These are phyloP conservation scores for Eretmochelys imbricata DNA, from an alignment of 2,113 vertebrate species.

Conservation along the genomic window DNA sequence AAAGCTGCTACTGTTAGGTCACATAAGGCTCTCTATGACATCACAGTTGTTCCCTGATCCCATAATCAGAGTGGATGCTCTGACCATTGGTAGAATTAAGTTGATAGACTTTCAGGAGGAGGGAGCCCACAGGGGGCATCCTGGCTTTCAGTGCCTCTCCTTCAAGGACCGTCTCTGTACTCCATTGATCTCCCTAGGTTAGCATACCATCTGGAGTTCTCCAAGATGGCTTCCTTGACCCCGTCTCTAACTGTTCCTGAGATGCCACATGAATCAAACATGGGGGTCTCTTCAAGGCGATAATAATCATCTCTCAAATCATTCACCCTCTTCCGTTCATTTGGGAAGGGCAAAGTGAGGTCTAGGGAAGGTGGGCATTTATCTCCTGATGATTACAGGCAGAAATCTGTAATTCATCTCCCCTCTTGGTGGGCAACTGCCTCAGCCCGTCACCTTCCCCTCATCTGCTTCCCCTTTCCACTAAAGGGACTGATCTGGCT, in stretches of 20 bases:
- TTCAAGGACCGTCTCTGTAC: background rate
- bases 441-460: background rate
- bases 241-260: background rate
- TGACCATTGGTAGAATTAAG: background rate
- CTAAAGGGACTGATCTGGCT: background rate
- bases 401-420: background rate
- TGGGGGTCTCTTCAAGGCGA: background rate
- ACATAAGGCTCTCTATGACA: background rate
- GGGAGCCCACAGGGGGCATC: background rate
- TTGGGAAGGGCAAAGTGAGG: background rate
- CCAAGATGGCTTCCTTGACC: background rate
- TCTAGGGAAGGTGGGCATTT: background rate
- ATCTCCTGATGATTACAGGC: background rate
- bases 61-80: background rate
- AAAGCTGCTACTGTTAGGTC: background rate
- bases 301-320: background rate
- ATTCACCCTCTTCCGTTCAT: background rate
- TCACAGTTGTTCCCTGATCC: background rate
- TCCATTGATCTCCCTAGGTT: background rate
- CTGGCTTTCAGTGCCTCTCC: rapidly evolving
- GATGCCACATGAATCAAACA: background rate
- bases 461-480: background rate
- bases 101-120: background rate
- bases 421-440: background rate
- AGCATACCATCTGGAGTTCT: background rate